Percentiles rank a stretch among this genome's conserved stretches.
Conservation (phyloP, 2,888 invertebrate genomes). For the Emesis furor region DNA sequence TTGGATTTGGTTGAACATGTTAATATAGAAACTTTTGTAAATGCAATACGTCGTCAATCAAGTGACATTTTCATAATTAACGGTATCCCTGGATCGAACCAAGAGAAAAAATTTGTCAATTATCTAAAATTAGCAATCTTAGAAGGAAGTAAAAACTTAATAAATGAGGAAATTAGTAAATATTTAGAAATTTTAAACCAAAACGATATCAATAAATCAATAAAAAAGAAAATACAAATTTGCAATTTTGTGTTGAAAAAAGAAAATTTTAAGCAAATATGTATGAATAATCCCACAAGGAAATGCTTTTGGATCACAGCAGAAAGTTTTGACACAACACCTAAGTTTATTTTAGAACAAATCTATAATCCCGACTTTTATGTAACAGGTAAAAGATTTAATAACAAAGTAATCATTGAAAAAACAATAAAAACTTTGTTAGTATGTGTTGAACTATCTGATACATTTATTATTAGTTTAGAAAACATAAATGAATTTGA, state of each 20-base stretch:
- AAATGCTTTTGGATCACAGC: not conserved
- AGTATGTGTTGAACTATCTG: not conserved
- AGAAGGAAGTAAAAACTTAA: not conserved
- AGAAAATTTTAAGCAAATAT: not conserved
- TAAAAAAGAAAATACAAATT: slow-evolving; percentile 3
- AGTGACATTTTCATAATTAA: not conserved
- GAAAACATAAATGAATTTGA: not conserved
- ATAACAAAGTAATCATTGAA: not conserved
- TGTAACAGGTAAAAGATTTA: slow-evolving; percentile 3
- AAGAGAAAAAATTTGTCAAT: not conserved
- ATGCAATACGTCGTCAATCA: not conserved
- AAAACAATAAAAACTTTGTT: not conserved
- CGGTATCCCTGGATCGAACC: not conserved
- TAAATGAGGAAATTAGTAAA: not conserved
- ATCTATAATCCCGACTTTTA: slow-evolving; percentile 1
- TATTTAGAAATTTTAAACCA: not conserved
- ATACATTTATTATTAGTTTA: not conserved
- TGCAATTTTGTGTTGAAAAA: not conserved
- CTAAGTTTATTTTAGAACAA: slow-evolving; percentile 10
- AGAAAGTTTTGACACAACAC: not conserved
- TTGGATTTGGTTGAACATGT: not conserved
- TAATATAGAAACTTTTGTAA: not conserved
- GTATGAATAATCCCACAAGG: not conserved
- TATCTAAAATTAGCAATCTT: not conserved
- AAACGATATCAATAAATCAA: not conserved